Conservation (phyloP, 2,797 vertebrate species). For the Yasuhikotakia modesta region DNA sequence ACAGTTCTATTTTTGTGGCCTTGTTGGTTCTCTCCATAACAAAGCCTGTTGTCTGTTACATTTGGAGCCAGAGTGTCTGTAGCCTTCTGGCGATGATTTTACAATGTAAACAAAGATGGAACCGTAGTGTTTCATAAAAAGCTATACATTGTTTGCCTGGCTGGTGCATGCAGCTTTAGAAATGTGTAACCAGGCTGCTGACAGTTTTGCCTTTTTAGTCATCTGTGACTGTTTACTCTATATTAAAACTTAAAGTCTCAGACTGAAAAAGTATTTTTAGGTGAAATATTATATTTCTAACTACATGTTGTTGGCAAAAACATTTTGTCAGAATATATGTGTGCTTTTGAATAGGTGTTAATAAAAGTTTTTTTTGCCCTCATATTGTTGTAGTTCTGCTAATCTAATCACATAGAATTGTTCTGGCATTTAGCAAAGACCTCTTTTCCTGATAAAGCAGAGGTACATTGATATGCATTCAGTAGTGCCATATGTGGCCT, state of each 20-base stretch:
- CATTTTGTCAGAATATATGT: too few species aligned
- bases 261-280: background rate
- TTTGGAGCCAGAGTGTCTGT: background rate
- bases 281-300: too few species aligned
- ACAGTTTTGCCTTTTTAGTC: background rate
- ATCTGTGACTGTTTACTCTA: background rate
- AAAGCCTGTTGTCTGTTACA: conserved; percentile 27
- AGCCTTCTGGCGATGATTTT: conserved; percentile 3
- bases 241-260: background rate
- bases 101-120: conserved; percentile 25
- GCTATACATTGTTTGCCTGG: background rate
- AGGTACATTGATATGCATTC: background rate
- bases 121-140: background rate
- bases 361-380: background rate
- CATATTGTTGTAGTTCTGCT: background rate
- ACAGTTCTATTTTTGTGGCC: conserved; percentile 37
- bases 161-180: too few species aligned
- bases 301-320: too few species aligned
- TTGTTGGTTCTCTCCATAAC: conserved; percentile 41
- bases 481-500: conserved; percentile 45
- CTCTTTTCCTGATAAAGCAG: background rate
- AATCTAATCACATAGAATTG: background rate
- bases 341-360: too few species aligned
- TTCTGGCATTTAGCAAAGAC: background rate
- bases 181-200: too few species aligned